Evolutionary conservation across 2,113 vertebrate genomes (phyloP), one percentile per base, ranked within the genome.

Genomic region (Neomonachus schauinslandi): DNA sequence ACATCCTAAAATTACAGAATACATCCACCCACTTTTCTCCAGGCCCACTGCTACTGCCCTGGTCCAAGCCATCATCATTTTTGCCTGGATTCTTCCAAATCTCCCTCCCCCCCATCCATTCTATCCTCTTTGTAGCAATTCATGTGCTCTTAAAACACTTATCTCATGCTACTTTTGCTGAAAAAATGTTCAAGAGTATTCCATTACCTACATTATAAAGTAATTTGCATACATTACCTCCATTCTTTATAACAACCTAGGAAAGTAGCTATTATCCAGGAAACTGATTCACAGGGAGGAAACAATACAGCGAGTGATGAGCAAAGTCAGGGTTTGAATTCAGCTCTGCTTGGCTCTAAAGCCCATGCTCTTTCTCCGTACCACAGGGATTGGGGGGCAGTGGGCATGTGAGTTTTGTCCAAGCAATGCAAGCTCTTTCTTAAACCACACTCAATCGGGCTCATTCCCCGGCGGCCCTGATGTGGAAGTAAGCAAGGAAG

Each of bases 191-290:
- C 28, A 65, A 67, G 83, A 91, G 42, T 95, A 55, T 90, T 92
- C 42, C 26, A 83, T 82, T 71, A 90, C 36, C 80, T 87, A 90
- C 65, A 49, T 72, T 57, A 71, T 94, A 81, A 92, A 89, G 42
- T 42, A 86, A 86, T 71, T 63, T 94, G 71, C 84, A 97, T 67
- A 84, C 36, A 91, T 95, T 79, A 89, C 85, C 36, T 96, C 69
- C 55, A 88, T 77, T 93, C 67, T 95, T 95, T 83, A 65, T 91
- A 93, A 93, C 31, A 79, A 83, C 36, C 19, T 33, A 91, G 55
- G 9, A 51, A 93, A 95, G 33, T 65, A 90, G 92, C 81, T 93
- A 51, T 97, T 92, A 91, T 96, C 53, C 87, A 84, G 67, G 92
- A 94, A 94, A 87, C 67, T 46, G 81, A 95, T 77, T 89, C 39